A percentile compares a stretch with the other conserved stretches of the same genome.
These are phyloP conservation scores for Agrilus cyanescens DNA, from an alignment of 2,888 invertebrate species.

Conservation along the genomic window DNA sequence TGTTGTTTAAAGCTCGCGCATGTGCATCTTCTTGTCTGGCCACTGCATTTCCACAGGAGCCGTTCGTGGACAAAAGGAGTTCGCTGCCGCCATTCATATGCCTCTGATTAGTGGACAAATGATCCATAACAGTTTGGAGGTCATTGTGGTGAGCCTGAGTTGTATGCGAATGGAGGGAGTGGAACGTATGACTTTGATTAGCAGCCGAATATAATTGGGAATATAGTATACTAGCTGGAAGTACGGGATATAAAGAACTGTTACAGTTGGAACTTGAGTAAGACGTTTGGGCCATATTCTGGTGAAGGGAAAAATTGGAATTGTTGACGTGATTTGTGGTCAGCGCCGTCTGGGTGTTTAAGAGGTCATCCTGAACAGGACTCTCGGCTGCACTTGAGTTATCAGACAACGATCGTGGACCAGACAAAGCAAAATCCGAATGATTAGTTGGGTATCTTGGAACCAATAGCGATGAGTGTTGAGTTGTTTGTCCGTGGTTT, in stretches of 20 bases:
- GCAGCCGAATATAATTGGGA: constrained; percentile 74
- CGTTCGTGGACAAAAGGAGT: constrained; percentile 42
- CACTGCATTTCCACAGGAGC: constrained; percentile 46
- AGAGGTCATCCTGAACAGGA: constrained; percentile 67
- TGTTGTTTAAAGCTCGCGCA: constrained; percentile 31
- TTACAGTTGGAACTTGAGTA: constrained; percentile 54
- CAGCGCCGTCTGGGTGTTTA: constrained; percentile 53
- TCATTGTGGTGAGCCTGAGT: constrained; percentile 47
- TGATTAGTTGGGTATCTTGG: constrained; percentile 53
- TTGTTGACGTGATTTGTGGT: constrained; percentile 42
- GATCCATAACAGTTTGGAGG: constrained; percentile 65
- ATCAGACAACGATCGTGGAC: constrained; percentile 68
- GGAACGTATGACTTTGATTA: constrained; percentile 62
- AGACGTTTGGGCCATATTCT: constrained; percentile 30
- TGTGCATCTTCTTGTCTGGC: constrained; percentile 43
- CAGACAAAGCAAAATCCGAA: constrained; percentile 53
- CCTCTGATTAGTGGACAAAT: constrained; percentile 50
- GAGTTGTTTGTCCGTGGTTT: constrained; percentile 35
- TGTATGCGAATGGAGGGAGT: constrained; percentile 53
- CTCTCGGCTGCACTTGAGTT: constrained; percentile 75
- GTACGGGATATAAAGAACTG: constrained; percentile 62
- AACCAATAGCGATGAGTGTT: constrained; percentile 44
- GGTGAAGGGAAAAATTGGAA: constrained; percentile 49
- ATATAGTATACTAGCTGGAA: constrained; percentile 71
- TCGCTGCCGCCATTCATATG: constrained; percentile 39